Evolutionary conservation across 53 echinoderm and acorn worm species (phyloP), one percentile per base, ranked within the genome.

Genomic region (Patiria pectinifera): DNA sequence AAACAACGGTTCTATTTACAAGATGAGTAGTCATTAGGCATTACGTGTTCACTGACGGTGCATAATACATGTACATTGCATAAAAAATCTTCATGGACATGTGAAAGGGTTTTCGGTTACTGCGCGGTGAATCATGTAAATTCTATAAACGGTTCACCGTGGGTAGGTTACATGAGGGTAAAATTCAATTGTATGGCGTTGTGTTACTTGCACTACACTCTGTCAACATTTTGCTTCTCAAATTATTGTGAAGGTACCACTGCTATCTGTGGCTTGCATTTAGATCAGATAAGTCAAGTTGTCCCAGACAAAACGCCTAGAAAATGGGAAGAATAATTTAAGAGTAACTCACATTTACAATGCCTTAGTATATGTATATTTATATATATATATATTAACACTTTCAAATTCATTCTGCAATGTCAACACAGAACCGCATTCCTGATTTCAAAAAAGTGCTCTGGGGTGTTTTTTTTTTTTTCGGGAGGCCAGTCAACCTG

Each of bases 341-440:
- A 45, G 45, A 79, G 80, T 79, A 46, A 79, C 19, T 79, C 47
- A 79, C 80, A 79, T 79, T n/a, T 79, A 79, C 80, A 74, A 18
- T 78, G 46, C 35, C 46, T 78, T 78, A 35, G 79, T 78, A 74
- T 74, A 74, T 74, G 21, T 69, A 69, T 69, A 69, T 69, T 8
- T 15, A 76, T 76, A 25, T 25, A n/a, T 25, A n/a, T 35, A 35
- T 35, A 35, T 35, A 78, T 78, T 45, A 78, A 78, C 79, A 78
- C 79, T 78, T 78, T 24, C 11, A 15, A 78, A 78, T 45, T 78
- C 15, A 78, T 78, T 78, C 44, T 45, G 79, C 79, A 45, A 78
- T 78, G 79, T 14, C 45, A 14, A 78, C 46, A 78, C 79, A 74
- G 4, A 78, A 44, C 46, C 1, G 79, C 79, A 78, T 78, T 78